Evolutionary conservation across 2,113 vertebrate species (phyloP), one percentile per base, ranked within the genome.

Genomic region (Spea bombifrons): DNA sequence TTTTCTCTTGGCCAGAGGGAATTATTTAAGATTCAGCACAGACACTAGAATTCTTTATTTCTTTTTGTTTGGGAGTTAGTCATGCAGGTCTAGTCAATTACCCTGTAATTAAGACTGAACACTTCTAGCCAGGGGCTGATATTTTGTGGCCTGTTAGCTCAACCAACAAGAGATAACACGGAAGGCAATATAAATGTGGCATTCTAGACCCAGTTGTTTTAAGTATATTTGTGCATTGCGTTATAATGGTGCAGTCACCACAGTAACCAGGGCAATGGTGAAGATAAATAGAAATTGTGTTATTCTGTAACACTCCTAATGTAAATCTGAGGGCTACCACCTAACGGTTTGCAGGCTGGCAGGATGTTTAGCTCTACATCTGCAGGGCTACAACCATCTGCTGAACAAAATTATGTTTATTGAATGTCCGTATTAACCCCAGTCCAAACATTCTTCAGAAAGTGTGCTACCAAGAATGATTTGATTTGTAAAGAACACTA

Each of bases 401-500:
- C 30, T 46, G 50, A 45, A 9, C 61, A 79, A 55, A 53, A 66
- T 70, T 15, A 73, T 73, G 77, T 12, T 55, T 79, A 57, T 57
- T 47, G 15, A 66, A 57, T 73, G 45, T 67, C 49, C 47, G 53
- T 46, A 69, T 70, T 59, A 57, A 73, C 47, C 48, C 55, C n/a
- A 73, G 67, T 79, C 45, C 77, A 79, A 72, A 79, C 76, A 79
- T 45, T 79, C 50, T 71, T 46, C 65, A 73, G 72, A n/a, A 79
- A 53, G 63, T 66, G 66, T 44, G 44, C 77, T 48, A 73, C 13
- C 48, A 57, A 43, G 52, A 50, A 73, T 79, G 52, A 79, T n/a
- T 73, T n/a, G 15, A 15, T 7, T 79, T 72, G 47, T 78, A 66
- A 70, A 64, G 5, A 16, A 65, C 45, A 72, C 30, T 65, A 66